These are phyloP conservation scores for Phataginus tricuspis DNA, from an alignment of 2,797 vertebrate species.

Conservation along the genomic window DNA sequence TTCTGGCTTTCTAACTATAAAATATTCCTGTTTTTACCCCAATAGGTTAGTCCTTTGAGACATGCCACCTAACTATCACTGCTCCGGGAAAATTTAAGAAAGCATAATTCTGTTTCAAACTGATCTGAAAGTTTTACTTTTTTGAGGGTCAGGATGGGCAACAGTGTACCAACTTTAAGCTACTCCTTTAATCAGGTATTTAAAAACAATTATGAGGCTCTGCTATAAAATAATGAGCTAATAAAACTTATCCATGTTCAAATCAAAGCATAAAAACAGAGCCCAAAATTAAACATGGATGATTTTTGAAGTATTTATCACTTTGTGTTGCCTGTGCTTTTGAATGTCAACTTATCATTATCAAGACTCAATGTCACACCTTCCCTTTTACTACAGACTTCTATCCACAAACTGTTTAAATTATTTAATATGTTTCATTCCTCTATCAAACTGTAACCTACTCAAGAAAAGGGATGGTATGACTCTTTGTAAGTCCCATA, in stretches of 20 bases:
- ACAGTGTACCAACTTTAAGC: neutral
- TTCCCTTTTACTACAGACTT: neutral
- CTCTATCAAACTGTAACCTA: neutral
- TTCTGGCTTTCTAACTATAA: constrained; percentile 8
- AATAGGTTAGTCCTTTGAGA: constrained; percentile 16
- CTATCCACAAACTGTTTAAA: neutral
- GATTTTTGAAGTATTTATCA: neutral
- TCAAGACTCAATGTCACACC: neutral
- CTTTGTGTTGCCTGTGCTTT: neutral
- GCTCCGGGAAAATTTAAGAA: neutral
- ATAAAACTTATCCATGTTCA: neutral
- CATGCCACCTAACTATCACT: neutral
- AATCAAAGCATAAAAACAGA: constrained; percentile 17
- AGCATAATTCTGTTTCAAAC: neutral
- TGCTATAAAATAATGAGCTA: neutral
- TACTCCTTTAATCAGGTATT: neutral
- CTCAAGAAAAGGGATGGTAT: neutral
- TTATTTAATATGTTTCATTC: neutral
- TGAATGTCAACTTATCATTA: neutral
- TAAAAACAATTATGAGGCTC: neutral
- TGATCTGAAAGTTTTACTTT: neutral
- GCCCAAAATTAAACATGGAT: neutral
- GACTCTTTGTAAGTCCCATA: neutral
- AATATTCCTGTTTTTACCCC: constrained; percentile 2
- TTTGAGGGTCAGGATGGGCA: neutral